Evolutionary conservation across 2,113 vertebrate species (phyloP).

Genomic region (Salvelinus namaycush): DNA sequence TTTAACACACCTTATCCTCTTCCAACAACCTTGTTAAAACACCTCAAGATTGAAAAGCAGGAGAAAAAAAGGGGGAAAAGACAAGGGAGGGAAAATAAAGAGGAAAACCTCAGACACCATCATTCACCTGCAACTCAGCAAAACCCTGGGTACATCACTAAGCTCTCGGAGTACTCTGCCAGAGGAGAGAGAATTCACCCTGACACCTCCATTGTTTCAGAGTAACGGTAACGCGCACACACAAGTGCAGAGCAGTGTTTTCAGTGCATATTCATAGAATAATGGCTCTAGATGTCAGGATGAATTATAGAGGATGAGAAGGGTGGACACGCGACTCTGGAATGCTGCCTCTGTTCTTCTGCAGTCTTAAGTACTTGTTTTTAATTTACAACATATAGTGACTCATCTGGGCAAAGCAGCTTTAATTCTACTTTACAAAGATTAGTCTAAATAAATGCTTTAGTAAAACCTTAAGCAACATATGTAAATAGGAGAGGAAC

Average conservation of each 20-base stretch:
- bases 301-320: conserved; percentile 56
- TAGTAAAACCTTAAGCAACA: neutral
- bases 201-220: conserved; percentile 71
- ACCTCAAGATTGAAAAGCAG: conserved; percentile 60
- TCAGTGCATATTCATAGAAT: conserved; percentile 60
- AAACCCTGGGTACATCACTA: conserved; percentile 64
- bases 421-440: neutral
- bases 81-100: conserved; percentile 24
- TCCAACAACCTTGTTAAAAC: conserved; percentile 74
- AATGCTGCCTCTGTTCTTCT: conserved; percentile 16
- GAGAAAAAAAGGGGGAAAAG: conserved; percentile 18
- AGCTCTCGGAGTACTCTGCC: conserved; percentile 58
- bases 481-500: too few species aligned
- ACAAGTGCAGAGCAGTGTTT: conserved; percentile 31
- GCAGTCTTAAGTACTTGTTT: neutral
- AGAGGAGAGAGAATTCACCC: conserved; percentile 56
- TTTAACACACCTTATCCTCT: conserved; percentile 74
- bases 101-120: conserved; percentile 44
- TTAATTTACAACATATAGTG: conserved; percentile 3
- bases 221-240: conserved; percentile 21
- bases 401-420: neutral
- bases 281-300: conserved; percentile 59
- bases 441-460: neutral
- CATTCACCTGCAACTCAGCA: conserved; percentile 68
- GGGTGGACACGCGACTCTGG: conserved; percentile 41